Conservation (phyloP, 1,140 invertebrate genomes). For the Maconellicoccus hirsutus region DNA sequence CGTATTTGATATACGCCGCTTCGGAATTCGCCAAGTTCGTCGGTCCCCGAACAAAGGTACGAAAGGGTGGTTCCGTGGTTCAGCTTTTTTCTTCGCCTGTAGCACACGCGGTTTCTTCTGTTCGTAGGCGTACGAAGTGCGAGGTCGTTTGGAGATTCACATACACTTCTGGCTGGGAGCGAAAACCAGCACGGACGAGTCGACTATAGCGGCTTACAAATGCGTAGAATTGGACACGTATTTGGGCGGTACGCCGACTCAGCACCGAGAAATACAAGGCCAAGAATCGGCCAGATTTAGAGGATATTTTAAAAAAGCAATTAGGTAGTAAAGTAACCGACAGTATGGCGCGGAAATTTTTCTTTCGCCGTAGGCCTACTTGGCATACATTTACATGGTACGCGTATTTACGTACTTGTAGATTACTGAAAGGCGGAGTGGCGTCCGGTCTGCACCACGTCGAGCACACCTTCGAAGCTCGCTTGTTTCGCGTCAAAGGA, state of each 20-base stretch:
- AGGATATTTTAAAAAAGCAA: slow-evolving; percentile 45
- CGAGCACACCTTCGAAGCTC: slow-evolving; percentile 38
- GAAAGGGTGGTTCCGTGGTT: neutral
- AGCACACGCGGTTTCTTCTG: too few species aligned
- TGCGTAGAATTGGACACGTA: slow-evolving; percentile 49
- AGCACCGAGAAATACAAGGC: slow-evolving; percentile 48
- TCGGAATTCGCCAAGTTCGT: slow-evolving; percentile 30
- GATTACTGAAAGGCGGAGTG: slow-evolving; percentile 46
- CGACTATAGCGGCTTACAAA: slow-evolving; percentile 51
- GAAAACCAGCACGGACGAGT: slow-evolving; percentile 45
- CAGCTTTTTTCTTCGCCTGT: neutral
- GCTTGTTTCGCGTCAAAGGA: slow-evolving; percentile 59
- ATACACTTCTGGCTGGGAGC: slow-evolving; percentile 57
- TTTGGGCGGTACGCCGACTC: slow-evolving; percentile 43
- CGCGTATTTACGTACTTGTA: slow-evolving; percentile 29
- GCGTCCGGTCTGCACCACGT: slow-evolving; percentile 43
- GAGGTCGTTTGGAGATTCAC: slow-evolving; percentile 33
- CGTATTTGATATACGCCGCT: slow-evolving; percentile 49
- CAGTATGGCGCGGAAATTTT: neutral
- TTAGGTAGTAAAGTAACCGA: slow-evolving; percentile 32
- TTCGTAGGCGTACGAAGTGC: slow-evolving; percentile 25
- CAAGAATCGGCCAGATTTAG: slow-evolving; percentile 45
- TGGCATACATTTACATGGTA: neutral
- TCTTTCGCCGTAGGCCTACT: neutral
- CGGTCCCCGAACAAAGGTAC: slow-evolving; percentile 28